Base-by-base conservation (phyloP, 2,797 vertebrate species). In the Argyrosomus regius region DNA sequence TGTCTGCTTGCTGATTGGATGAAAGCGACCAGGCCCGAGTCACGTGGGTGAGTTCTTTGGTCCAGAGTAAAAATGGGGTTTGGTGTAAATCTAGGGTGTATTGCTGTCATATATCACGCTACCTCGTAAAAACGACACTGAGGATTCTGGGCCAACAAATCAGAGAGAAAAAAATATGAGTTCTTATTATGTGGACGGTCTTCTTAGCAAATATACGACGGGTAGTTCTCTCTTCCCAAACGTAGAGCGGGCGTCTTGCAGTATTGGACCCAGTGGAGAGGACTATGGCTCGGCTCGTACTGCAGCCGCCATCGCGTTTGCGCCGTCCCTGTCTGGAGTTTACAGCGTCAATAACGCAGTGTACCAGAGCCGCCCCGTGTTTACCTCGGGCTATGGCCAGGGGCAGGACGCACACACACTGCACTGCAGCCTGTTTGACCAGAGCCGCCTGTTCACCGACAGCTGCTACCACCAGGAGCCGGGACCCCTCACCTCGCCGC, bases 71-170 rank as follows among this genome's bases (percentile, higher is more conserved):
- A 97, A 97, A 97, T 97, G 96, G 96, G 96, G 96, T 97, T 97
- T 97, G 96, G 97, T 97, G 97, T 98, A 98, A 98, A 98, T 98
- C 97, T 97, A 94, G 95, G 94, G 95, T 97, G 96, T 98, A 98
- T 98, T 97, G 96, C 97, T 97, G 96, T 97, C 97, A 97, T 98
- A 97, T 97, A 98, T 99, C 97, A 99, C 94, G 86, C 94, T 96
- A 95, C 95, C 97, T 98, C 97, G 96, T 99, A 99, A 99, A 98
- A 98, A 97, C 96, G 97, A 98, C 97, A 98, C 96, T 93, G 95
- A 96, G 96, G 96, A 97, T 97, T 97, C 95, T 96, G 94, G 95
- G 95, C 97, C 97, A 97, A 98, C 97, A 98, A 98, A 98, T 98
- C 98, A 98, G 96, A 93, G 96, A 93, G 85, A 86, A 79, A 35